phyloP scores from a whole-genome alignment of 2,888 invertebrate genomes.

The Perizoma flavofasciatum region DNA sequence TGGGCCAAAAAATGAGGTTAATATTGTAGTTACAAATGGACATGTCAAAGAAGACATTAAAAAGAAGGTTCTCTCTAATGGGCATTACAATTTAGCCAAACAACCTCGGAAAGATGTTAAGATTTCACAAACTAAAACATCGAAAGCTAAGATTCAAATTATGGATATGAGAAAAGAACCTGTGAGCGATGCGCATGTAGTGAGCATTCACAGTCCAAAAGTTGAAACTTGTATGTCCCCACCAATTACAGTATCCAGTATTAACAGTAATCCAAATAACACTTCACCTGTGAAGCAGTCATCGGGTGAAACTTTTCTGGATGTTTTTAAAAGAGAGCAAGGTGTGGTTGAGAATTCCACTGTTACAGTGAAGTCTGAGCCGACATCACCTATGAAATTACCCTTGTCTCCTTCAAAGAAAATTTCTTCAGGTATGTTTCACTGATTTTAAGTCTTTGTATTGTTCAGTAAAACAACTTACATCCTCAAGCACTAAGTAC shows the following conservation, averaged over 20 bases:
- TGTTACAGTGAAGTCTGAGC: slow-evolving; percentile 60
- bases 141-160: slow-evolving; percentile 60
- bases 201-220: slow-evolving; percentile 60
- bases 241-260: slow-evolving; percentile 60
- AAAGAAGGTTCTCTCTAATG: slow-evolving; percentile 62
- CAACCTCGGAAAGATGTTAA: slow-evolving; percentile 53
- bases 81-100: slow-evolving; percentile 59
- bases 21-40: slow-evolving; percentile 61
- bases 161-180: slow-evolving; percentile 54
- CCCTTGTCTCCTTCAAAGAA: slow-evolving; percentile 61
- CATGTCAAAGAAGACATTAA: slow-evolving; percentile 61
- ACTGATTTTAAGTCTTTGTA: neutral
- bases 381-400: slow-evolving; percentile 46
- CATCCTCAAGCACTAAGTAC: neutral
- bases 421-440: slow-evolving; percentile 54
- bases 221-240: slow-evolving; percentile 48
- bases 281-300: slow-evolving; percentile 47
- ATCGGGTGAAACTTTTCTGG: slow-evolving; percentile 70
- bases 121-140: slow-evolving; percentile 64
- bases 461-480: neutral
- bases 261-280: slow-evolving; percentile 66
- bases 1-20: slow-evolving; percentile 64
- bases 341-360: slow-evolving; percentile 56
- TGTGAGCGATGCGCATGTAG: slow-evolving; percentile 49
- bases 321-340: slow-evolving; percentile 79